A percentile compares a stretch with the other conserved stretches of the same genome.
phyloP scores from a whole-genome alignment of 2,888 invertebrate species.

The Lathronympha strigana region DNA sequence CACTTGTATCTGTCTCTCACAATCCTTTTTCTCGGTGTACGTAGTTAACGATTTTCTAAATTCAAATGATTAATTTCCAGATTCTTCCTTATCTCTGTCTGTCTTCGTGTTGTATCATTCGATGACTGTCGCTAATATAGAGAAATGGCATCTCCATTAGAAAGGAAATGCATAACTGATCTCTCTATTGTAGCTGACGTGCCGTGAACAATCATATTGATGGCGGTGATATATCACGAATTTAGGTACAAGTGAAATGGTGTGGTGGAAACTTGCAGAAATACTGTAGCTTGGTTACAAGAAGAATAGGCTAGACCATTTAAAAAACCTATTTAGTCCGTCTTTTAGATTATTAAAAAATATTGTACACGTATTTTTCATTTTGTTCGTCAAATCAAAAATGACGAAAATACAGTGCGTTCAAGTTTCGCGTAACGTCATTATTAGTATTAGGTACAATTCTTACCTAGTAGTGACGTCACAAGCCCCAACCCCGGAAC shows the following conservation, averaged over 20 bases:
- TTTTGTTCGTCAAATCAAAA: too few relatives aligned
- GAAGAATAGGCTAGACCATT: too few relatives aligned
- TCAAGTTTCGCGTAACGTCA: too few relatives aligned
- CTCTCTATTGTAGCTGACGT: constrained; percentile 18
- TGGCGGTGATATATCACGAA: background rate
- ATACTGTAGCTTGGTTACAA: background rate
- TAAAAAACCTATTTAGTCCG: too few relatives aligned
- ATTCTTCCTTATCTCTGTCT: background rate
- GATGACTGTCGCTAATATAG: background rate
- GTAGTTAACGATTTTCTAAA: background rate
- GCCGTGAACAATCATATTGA: constrained; percentile 18
- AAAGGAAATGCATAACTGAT: constrained; percentile 26
- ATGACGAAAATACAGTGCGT: too few relatives aligned
- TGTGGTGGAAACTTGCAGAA: background rate
- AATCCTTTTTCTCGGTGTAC: background rate
- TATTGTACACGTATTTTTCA: too few relatives aligned
- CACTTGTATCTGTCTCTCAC: too few relatives aligned
- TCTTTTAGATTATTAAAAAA: too few relatives aligned
- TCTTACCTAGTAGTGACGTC: too few relatives aligned
- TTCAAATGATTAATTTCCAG: too few relatives aligned
- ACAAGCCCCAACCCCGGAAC: too few relatives aligned
- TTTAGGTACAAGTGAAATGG: background rate
- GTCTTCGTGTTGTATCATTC: background rate
- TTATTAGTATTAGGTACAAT: too few relatives aligned
- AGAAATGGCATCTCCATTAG: constrained; percentile 19